Base-by-base conservation (phyloP, 2,888 invertebrate species). In the Halictus quadricinctus region DNA sequence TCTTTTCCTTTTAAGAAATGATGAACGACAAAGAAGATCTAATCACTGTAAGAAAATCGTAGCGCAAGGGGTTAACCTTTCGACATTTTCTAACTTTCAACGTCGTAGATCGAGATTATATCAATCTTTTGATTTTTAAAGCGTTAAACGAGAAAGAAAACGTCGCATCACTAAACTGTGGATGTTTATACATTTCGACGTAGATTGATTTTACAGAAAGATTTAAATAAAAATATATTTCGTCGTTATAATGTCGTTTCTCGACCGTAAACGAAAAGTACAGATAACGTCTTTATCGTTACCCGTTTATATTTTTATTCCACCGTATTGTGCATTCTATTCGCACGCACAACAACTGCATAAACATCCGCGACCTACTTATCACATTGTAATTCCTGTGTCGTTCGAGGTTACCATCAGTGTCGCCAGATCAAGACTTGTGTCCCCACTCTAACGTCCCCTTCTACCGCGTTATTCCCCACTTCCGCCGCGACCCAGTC, bases 361-460 rank as follows among this genome's bases (percentile, higher is more conserved):
- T 36, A 36, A 36, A 66, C 29, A 18, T 66, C 29, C 64, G 18
- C 64, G 18, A 36, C 7, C 64, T 29, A 36, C 15, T 29, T 66
- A 66, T 66, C 64, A 36, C 64, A 66, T 66, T 66, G 18, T 18
- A 66, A 66, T 66, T 66, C 64, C 36, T 18, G 64, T 13, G 29
- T 36, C 64, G 29, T 58, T 58, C n/a, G 12, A n/a, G 58, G n/a
- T 58, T 58, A n/a, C 58, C 2, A 58, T n/a, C 29, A 29, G 29
- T 29, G 29, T 29, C 29, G 29, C 29, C 29, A 29, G 29, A 29
- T 29, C 29, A 29, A 29, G 29, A 29, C 29, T 29, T 29, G 29
- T 29, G 29, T 29, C 29, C 29, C 29, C 29, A 29, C 29, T 29
- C 29, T 29, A 29, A 29, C 29, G 1, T 29, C 29, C 29, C 29